Evolutionary conservation across 2,113 vertebrate genomes (phyloP).

Genomic region (Chaenogobius annularis): DNA sequence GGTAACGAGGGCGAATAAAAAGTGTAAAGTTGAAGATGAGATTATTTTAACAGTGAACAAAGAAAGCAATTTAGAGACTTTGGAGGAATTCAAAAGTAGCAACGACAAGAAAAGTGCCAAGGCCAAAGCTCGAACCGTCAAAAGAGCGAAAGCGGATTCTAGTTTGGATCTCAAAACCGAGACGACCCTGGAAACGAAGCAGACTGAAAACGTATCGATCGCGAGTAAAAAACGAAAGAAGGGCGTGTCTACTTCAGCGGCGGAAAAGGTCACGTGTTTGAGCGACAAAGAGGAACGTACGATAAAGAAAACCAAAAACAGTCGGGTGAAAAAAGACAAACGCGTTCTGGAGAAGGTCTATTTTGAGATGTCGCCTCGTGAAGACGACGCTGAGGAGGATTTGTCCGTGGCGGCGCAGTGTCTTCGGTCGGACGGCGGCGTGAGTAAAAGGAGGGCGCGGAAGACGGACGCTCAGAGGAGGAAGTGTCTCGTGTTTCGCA

Average conservation of each 20-base stretch:
- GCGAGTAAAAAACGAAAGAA: not conserved
- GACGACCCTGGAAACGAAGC: not conserved
- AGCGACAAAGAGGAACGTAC: not conserved
- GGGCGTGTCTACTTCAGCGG: not conserved
- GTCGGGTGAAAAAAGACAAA: not conserved
- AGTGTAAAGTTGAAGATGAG: slow-evolving; percentile 22
- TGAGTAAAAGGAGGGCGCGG: not conserved
- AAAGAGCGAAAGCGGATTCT: not conserved
- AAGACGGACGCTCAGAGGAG: slow-evolving; percentile 21
- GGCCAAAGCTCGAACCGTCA: not conserved
- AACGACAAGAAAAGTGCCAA: too few relatives aligned
- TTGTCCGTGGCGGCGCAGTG: not conserved
- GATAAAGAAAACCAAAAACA: slow-evolving; percentile 42
- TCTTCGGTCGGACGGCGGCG: not conserved
- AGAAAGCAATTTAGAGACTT: not conserved
- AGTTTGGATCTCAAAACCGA: not conserved
- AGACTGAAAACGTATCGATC: not conserved
- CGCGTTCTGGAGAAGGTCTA: slow-evolving; percentile 10
- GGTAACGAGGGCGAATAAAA: slow-evolving; percentile 26
- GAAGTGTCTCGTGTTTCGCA: slow-evolving; percentile 15
- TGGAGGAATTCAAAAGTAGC: not conserved
- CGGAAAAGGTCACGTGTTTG: not conserved
- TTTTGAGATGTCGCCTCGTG: slow-evolving; percentile 52
- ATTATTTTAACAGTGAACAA: slow-evolving; percentile 4
- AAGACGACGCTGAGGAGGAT: not conserved